These are phyloP conservation scores for Burhinus bistriatus DNA, from an alignment of 2,113 vertebrate species.

Conservation along the genomic window DNA sequence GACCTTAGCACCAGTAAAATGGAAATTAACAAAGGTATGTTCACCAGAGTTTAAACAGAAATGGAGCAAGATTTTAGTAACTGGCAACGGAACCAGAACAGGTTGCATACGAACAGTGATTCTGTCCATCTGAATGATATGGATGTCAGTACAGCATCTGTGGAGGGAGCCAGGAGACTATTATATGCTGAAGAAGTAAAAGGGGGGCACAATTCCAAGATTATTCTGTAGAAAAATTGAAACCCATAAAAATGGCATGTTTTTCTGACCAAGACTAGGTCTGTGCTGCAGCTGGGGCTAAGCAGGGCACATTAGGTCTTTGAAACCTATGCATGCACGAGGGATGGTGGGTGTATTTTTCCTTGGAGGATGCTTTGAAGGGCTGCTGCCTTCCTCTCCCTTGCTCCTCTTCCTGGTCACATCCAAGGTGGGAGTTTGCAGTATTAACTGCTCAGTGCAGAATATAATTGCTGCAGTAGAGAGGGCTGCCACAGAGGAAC, in stretches of 20 bases:
- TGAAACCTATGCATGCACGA: neutral
- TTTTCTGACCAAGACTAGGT: neutral
- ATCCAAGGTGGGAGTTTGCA: neutral
- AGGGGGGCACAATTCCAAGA: neutral
- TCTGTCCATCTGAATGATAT: neutral
- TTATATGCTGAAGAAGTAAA: neutral
- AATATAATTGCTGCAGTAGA: neutral
- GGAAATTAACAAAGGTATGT: neutral
- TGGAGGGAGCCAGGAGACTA: neutral
- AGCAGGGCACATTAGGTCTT: neutral
- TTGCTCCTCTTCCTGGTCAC: neutral
- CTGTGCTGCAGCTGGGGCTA: neutral
- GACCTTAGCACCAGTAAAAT: neutral
- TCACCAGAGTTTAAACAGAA: neutral
- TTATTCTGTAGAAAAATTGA: neutral
- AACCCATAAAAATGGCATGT: neutral
- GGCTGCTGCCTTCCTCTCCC: neutral
- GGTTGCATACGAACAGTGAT: neutral
- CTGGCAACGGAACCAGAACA: neutral
- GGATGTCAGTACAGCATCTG: neutral
- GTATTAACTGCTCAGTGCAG: neutral
- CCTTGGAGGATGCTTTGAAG: neutral
- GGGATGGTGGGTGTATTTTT: fast-evolving
- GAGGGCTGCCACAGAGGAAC: neutral
- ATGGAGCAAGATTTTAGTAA: neutral